Evolutionary conservation across 2,113 vertebrate genomes (phyloP).

Genomic region (Siphamia tubifer): DNA sequence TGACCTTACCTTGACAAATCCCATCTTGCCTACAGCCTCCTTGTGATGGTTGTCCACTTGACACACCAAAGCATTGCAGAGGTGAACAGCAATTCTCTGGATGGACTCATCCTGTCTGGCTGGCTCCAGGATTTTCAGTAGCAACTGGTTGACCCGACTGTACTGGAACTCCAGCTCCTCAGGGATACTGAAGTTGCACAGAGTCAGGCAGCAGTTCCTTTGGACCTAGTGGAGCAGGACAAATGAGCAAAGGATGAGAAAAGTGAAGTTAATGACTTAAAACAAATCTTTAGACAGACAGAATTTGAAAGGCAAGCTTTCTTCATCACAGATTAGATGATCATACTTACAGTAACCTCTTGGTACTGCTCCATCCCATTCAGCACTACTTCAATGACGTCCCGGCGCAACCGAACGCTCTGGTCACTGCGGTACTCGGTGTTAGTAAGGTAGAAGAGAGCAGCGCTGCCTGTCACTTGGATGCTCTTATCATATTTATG

Average conservation of each 20-base stretch:
- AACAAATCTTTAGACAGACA: background rate
- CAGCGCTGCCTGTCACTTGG: constrained; percentile 94
- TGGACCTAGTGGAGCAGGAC: constrained; percentile 83
- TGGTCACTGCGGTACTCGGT: constrained; percentile 94
- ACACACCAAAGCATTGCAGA: constrained; percentile 96
- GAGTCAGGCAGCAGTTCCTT: constrained; percentile 95
- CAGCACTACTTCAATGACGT: constrained; percentile 96
- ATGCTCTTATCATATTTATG: constrained; percentile 97
- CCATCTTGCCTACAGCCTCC: constrained; percentile 98
- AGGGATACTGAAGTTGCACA: constrained; percentile 98
- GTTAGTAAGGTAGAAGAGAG: constrained; percentile 96
- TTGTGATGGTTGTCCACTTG: constrained; percentile 99
- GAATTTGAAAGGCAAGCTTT: background rate
- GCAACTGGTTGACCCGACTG: constrained; percentile 90
- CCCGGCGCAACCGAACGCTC: constrained; percentile 86
- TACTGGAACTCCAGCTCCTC: constrained; percentile 99
- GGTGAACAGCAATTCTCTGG: constrained; percentile 96
- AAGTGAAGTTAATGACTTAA: background rate
- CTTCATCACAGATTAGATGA: background rate
- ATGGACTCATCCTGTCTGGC: constrained; percentile 95
- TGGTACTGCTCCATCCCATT: constrained; percentile 99
- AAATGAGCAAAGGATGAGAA: background rate
- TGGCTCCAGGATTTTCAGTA: constrained; percentile 93
- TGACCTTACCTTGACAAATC: constrained; percentile 91
- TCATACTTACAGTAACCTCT: constrained; percentile 91